Evolutionary conservation across 2,113 vertebrate genomes (phyloP).

Genomic region (Myocastor coypus): DNA sequence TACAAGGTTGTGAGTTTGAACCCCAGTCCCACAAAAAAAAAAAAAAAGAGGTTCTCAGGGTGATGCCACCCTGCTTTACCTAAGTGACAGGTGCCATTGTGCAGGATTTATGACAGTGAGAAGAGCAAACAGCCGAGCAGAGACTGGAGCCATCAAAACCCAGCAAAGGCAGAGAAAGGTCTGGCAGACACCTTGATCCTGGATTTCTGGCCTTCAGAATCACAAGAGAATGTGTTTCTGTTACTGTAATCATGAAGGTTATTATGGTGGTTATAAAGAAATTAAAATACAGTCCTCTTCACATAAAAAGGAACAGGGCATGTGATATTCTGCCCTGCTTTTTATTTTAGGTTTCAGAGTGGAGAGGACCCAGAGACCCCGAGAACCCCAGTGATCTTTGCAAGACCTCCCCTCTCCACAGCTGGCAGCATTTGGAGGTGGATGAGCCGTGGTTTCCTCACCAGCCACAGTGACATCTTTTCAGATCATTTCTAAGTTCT

Average conservation of each 20-base stretch:
- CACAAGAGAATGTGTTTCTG: not conserved
- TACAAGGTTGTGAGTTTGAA: too few species aligned
- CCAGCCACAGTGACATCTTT: not conserved
- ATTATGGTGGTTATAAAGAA: not conserved
- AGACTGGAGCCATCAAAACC: not conserved
- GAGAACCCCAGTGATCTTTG: not conserved
- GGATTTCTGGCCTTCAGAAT: not conserved
- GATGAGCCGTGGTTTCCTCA: accelerated
- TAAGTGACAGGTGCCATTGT: not conserved
- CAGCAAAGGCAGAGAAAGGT: not conserved
- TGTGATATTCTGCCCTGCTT: too few species aligned
- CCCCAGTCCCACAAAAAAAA: too few species aligned
- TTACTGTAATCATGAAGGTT: not conserved
- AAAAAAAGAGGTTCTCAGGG: not conserved
- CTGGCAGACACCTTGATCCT: not conserved
- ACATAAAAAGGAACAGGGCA: accelerated
- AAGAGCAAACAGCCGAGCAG: not conserved
- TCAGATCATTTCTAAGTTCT: not conserved
- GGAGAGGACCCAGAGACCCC: too few species aligned
- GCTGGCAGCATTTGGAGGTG: not conserved
- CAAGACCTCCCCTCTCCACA: too few species aligned
- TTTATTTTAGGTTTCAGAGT: not conserved
- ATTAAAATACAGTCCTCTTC: not conserved
- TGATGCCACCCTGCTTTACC: not conserved
- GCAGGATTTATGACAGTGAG: too few species aligned